A percentile compares a stretch with the other conserved stretches of the same genome.
These are phyloP conservation scores for Stomatorhinus ivindoensis DNA, from an alignment of 2,113 vertebrate genomes.

Conservation along the genomic window DNA sequence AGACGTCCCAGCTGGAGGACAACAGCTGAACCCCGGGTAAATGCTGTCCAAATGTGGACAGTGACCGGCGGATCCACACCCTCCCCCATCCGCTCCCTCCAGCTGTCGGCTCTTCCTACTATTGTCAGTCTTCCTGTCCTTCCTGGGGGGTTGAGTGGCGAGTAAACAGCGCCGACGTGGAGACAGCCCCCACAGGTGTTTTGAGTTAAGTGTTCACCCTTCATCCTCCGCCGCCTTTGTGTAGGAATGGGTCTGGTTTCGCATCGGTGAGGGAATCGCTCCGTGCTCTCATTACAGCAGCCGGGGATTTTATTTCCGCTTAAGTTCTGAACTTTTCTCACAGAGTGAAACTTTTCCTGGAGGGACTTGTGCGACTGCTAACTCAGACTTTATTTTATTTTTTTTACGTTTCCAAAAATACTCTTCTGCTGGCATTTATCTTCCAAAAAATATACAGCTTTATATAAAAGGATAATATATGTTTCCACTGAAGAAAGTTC, in stretches of 20 bases:
- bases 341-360: neutral
- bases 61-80: neutral
- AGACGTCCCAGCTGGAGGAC: neutral
- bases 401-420: neutral
- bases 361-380: neutral
- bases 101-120: neutral
- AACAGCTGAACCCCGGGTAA: neutral
- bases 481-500: neutral
- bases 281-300: neutral
- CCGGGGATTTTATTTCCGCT: neutral
- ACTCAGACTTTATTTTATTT: neutral
- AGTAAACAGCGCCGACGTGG: neutral
- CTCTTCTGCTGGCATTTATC: neutral
- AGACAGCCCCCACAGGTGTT: neutral
- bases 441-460: neutral
- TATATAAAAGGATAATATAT: slow-evolving; percentile 5
- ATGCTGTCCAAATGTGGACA: neutral
- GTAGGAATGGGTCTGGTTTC: neutral
- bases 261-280: neutral
- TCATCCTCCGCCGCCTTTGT: neutral
- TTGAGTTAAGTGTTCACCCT: neutral
- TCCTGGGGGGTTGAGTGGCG: neutral
- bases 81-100: neutral
- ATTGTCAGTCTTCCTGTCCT: slow-evolving; percentile 1
- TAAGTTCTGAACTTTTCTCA: neutral